These are phyloP conservation scores for Leucoma salicis DNA, from an alignment of 2,888 invertebrate genomes.

Conservation along the genomic window DNA sequence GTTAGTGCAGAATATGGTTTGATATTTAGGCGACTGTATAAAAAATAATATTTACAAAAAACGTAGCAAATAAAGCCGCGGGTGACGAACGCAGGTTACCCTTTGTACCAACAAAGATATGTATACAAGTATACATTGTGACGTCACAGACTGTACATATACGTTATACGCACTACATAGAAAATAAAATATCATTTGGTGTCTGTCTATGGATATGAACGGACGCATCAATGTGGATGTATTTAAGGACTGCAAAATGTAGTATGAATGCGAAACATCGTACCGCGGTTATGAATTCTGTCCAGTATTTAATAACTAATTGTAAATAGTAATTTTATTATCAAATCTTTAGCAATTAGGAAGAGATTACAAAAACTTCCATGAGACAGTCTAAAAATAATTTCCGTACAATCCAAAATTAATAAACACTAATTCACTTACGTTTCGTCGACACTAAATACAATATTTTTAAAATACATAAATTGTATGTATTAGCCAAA, in stretches of 20 bases:
- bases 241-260: conserved; percentile 1
- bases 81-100: conserved; percentile 61
- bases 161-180: conserved; percentile 8
- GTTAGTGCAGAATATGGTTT: conserved; percentile 18
- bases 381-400: conserved; percentile 13
- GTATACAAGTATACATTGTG: conserved; percentile 47
- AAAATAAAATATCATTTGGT: conserved; percentile 5
- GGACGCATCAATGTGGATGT: conserved; percentile 8
- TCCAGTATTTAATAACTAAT: conserved; percentile 3
- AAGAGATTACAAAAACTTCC: conserved; percentile 5
- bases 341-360: conserved; percentile 7
- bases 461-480: conserved; percentile 44
- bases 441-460: conserved; percentile 49
- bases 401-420: conserved; percentile 23
- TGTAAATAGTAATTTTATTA: conserved; percentile 9
- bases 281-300: conserved; percentile 4
- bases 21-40: conserved; percentile 35
- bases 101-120: conserved; percentile 71
- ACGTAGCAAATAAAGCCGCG: conserved; percentile 58
- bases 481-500: conserved; percentile 34
- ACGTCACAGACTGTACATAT: conserved; percentile 32
- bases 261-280: conserved; percentile 1
- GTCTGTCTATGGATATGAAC: conserved; percentile 10
- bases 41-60: conserved; percentile 64
- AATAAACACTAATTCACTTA: conserved; percentile 39